Conservation (phyloP, 2,113 vertebrate species). For the Antechinus flavipes region DNA sequence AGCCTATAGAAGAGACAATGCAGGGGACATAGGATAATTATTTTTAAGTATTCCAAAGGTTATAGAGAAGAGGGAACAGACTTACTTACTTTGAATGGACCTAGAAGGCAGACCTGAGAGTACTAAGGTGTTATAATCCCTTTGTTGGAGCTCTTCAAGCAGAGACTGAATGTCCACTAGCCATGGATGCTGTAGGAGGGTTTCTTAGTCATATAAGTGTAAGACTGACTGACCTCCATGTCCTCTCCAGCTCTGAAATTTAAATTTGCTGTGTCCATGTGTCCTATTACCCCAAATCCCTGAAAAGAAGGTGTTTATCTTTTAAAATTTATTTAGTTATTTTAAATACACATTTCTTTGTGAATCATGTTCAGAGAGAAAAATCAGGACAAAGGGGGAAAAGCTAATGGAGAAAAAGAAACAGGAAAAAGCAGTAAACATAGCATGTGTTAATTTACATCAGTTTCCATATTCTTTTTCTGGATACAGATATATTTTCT, state of each 20-base stretch:
- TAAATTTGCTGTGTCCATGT: background rate
- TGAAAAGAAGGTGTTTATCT: background rate
- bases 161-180: background rate
- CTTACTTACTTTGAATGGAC: background rate
- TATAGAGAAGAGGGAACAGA: background rate
- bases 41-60: background rate
- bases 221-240: background rate
- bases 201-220: background rate
- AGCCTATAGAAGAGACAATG: background rate
- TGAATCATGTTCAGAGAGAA: too few species aligned
- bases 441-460: too few species aligned
- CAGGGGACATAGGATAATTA: background rate
- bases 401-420: too few species aligned
- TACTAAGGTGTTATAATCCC: background rate
- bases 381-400: too few species aligned
- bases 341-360: too few species aligned
- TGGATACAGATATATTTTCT: too few species aligned
- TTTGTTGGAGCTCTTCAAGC: background rate
- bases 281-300: background rate
- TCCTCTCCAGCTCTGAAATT: background rate
- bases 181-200: background rate
- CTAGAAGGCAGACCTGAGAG: background rate
- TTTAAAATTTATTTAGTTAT: too few species aligned
- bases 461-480: too few species aligned
- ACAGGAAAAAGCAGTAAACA: too few species aligned